A percentile compares a stretch with the other conserved stretches of the same genome.
phyloP scores from a whole-genome alignment of 1,140 invertebrate species.

The Aphaenogaster floridana region DNA sequence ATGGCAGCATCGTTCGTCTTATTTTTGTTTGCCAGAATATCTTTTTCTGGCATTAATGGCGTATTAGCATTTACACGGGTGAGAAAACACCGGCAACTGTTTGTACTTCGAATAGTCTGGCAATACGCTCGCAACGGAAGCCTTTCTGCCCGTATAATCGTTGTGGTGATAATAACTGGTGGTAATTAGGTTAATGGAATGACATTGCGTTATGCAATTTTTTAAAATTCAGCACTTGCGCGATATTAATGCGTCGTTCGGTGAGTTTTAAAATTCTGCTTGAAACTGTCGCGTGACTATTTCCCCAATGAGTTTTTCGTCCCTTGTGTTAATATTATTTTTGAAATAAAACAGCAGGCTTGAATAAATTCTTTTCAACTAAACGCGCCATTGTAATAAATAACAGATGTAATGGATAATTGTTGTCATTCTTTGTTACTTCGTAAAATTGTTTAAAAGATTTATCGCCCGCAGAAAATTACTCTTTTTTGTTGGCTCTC shows the following conservation, averaged over 20 bases:
- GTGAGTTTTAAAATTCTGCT: slow-evolving; percentile 6
- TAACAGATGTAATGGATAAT: slow-evolving; percentile 44
- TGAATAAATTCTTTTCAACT: slow-evolving; percentile 54
- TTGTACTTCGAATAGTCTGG: slow-evolving; percentile 41
- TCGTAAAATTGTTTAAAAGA: slow-evolving; percentile 44
- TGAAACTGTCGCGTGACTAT: background rate
- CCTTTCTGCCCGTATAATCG: slow-evolving; percentile 55
- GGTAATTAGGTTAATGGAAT: slow-evolving; percentile 74
- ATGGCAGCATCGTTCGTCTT: slow-evolving; percentile 33
- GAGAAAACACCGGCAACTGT: slow-evolving; percentile 45
- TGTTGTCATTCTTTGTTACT: slow-evolving; percentile 4
- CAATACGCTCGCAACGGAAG: slow-evolving; percentile 48
- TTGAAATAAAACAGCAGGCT: slow-evolving; percentile 9
- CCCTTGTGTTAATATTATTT: slow-evolving; percentile 17
- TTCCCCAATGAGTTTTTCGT: slow-evolving; percentile 14
- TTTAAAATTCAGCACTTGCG: slow-evolving; percentile 32
- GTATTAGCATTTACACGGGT: slow-evolving; percentile 59
- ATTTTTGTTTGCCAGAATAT: slow-evolving; percentile 42
- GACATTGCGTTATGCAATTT: slow-evolving; percentile 54
- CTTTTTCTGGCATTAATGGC: slow-evolving; percentile 50
- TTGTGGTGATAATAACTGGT: slow-evolving; percentile 46
- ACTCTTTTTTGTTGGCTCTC: background rate
- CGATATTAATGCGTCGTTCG: slow-evolving; percentile 1
- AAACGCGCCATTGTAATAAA: slow-evolving; percentile 18
- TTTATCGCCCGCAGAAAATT: slow-evolving; percentile 28